Conservation (phyloP, 92 coral and sea anemone genomes). For the Meandrina meandrites region DNA sequence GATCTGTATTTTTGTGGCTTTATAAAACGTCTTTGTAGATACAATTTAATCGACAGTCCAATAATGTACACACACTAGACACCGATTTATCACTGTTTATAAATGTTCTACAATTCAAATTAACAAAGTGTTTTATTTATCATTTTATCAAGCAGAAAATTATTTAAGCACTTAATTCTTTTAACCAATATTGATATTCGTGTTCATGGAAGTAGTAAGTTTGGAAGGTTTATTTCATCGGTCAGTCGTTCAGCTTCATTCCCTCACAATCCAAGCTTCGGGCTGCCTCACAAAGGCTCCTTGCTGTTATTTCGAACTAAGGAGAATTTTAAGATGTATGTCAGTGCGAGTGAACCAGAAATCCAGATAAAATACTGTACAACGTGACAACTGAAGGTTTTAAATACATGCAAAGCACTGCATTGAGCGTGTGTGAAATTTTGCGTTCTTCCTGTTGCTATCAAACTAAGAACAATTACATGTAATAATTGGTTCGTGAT, state of each 20-base stretch:
- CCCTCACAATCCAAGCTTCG: neutral
- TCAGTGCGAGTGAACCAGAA: neutral
- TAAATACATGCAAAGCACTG: no score
- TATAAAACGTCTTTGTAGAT: no score
- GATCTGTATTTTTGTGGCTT: no score
- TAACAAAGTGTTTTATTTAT: neutral
- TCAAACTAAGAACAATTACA: no score
- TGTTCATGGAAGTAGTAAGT: neutral
- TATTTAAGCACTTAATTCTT: neutral
- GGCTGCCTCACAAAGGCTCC: neutral
- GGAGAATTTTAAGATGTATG: neutral
- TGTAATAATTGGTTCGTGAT: no score
- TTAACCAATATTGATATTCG: neutral
- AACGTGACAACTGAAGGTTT: no score
- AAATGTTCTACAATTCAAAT: no score
- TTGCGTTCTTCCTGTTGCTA: no score
- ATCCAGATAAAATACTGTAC: neutral
- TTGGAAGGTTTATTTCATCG: neutral
- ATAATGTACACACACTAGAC: no score
- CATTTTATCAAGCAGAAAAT: neutral
- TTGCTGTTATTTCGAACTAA: neutral
- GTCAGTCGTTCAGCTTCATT: neutral
- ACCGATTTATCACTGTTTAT: no score
- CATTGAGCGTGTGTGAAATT: no score
- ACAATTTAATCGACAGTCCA: no score